Conservation (phyloP, 2,888 invertebrate species). For the Parochlus steinenii region DNA sequence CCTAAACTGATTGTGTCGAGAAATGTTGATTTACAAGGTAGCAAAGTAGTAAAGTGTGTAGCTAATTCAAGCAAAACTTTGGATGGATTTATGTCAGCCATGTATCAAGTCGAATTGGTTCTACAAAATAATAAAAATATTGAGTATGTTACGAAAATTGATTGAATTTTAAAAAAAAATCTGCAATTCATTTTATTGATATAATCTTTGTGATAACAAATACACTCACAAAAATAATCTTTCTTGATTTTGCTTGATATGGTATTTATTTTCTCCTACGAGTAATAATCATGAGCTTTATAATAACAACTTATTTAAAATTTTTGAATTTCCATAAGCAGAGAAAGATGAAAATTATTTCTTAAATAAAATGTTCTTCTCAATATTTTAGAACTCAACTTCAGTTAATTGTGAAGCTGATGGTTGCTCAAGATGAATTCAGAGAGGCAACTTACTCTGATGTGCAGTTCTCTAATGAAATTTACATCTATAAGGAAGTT, state of each 20-base stretch:
- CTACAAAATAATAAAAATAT: constrained; percentile 3
- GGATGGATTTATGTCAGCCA: constrained; percentile 27
- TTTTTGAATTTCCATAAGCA: too few species aligned
- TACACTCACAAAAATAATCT: too few species aligned
- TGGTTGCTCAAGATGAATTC: not conserved
- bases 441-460: not conserved
- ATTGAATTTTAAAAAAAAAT: too few species aligned
- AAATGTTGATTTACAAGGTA: constrained; percentile 3
- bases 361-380: too few species aligned
- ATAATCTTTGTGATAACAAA: too few species aligned
- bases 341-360: too few species aligned
- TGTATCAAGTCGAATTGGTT: constrained; percentile 17
- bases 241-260: not conserved
- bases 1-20: constrained; percentile 4
- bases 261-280: not conserved
- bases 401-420: constrained; percentile 3
- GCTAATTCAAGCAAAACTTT: constrained; percentile 13
- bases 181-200: too few species aligned
- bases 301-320: too few species aligned
- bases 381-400: not conserved
- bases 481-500: not conserved
- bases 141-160: too few species aligned
- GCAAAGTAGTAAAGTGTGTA: constrained; percentile 4
- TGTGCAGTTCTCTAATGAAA: not conserved
- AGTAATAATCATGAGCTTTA: too few species aligned